Conservation (phyloP, 2,113 vertebrate species). For the Scartelaos histophorus region DNA sequence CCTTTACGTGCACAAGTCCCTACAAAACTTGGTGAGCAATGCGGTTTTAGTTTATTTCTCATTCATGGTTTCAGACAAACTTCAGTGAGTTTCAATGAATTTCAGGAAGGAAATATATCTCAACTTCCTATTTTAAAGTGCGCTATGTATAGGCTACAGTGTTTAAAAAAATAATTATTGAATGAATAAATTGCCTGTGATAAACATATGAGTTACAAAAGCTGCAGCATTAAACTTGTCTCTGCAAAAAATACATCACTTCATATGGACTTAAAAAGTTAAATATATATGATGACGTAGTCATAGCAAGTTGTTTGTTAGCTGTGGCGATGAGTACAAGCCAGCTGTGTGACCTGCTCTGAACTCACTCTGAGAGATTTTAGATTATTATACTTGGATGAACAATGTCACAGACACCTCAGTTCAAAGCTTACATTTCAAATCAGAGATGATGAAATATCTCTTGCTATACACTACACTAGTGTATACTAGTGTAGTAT, state of each 20-base stretch:
- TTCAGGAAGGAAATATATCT: slow-evolving; percentile 10
- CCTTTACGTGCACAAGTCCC: neutral
- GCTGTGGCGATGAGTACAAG: slow-evolving; percentile 26
- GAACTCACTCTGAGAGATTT: slow-evolving; percentile 16
- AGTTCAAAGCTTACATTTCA: neutral
- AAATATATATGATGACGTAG: neutral
- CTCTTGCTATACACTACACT: neutral
- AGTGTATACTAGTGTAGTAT: too few relatives aligned
- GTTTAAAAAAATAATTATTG: too few relatives aligned
- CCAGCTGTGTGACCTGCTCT: slow-evolving; percentile 48
- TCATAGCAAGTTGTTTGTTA: neutral
- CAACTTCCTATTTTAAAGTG: neutral
- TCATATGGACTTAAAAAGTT: neutral
- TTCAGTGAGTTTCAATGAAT: slow-evolving; percentile 42
- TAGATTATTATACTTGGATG: slow-evolving; percentile 2
- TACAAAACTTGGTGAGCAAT: too few relatives aligned
- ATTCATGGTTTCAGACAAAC: slow-evolving; percentile 32
- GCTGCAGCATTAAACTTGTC: neutral
- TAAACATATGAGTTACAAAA: neutral
- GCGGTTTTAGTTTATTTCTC: slow-evolving; percentile 26
- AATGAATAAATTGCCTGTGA: too few relatives aligned
- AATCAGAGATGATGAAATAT: too few relatives aligned
- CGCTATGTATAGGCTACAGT: neutral
- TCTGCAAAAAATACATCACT: too few relatives aligned
- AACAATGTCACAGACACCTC: neutral